Evolutionary conservation across 2,113 vertebrate genomes (phyloP).

Genomic region (Nicator chloris): DNA sequence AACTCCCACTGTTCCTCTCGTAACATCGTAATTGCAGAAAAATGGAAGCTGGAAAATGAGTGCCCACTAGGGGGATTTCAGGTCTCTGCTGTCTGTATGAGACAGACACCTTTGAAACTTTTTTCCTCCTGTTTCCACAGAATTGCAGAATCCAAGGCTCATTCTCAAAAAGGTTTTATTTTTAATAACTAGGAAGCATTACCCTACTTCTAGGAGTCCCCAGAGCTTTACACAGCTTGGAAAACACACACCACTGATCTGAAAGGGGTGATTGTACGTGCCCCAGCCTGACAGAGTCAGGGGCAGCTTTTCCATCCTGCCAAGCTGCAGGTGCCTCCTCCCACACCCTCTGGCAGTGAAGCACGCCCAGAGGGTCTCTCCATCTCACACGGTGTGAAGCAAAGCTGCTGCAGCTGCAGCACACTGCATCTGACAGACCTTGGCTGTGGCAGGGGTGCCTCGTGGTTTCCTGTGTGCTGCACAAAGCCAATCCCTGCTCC

Average conservation of each 20-base stretch:
- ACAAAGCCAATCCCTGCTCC: neutral
- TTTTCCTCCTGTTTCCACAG: neutral
- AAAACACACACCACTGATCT: neutral
- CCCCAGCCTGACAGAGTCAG: neutral
- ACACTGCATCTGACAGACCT: neutral
- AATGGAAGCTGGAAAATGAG: neutral
- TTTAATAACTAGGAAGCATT: neutral
- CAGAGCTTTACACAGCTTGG: neutral
- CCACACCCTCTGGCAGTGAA: neutral
- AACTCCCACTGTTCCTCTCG: neutral
- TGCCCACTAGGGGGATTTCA: neutral
- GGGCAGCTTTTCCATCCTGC: neutral
- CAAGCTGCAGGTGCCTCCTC: neutral
- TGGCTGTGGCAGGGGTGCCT: neutral
- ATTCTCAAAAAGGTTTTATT: neutral
- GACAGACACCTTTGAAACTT: neutral
- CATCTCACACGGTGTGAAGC: neutral
- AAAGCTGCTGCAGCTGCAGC: neutral
- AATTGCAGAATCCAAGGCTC: neutral
- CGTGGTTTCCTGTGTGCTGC: neutral
- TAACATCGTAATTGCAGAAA: neutral
- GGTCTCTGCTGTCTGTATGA: neutral
- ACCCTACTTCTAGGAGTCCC: neutral
- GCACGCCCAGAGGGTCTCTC: neutral
- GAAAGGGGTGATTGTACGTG: neutral